phyloP scores from a whole-genome alignment of 2,113 vertebrate species.

The Syrmaticus mikado region DNA sequence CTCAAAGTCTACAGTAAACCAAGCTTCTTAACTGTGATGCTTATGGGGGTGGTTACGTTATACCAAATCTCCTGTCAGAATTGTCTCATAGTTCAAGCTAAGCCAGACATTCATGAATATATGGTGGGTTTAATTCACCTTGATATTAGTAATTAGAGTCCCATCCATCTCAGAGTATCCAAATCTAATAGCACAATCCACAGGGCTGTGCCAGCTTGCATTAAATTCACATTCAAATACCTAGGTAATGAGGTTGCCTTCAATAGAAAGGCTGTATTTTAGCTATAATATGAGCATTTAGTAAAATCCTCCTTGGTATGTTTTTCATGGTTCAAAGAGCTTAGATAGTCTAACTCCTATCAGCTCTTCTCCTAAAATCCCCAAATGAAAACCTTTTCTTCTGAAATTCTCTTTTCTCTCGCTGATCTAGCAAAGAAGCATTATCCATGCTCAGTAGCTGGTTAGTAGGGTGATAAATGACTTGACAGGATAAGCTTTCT shows the following conservation, averaged over 20 bases:
- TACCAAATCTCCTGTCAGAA: background rate
- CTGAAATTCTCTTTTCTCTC: slow-evolving; percentile 14
- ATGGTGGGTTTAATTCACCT: background rate
- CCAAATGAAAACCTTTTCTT: slow-evolving; percentile 30
- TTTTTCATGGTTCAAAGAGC: slow-evolving; percentile 17
- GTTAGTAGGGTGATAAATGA: slow-evolving; percentile 33
- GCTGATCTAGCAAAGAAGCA: slow-evolving; percentile 22
- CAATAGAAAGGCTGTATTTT: background rate
- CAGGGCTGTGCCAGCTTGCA: background rate
- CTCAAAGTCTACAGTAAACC: background rate
- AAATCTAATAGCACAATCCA: background rate
- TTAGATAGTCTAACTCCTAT: slow-evolving; percentile 25
- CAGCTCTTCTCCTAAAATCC: slow-evolving; percentile 39
- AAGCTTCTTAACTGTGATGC: background rate
- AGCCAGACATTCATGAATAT: background rate
- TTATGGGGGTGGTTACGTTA: background rate
- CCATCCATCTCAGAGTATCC: background rate
- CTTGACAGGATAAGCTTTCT: slow-evolving; percentile 48
- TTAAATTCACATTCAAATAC: background rate
- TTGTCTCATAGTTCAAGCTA: background rate
- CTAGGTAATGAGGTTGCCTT: background rate
- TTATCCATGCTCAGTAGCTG: slow-evolving; percentile 28
- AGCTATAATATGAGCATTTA: background rate
- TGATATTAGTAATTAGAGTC: background rate
- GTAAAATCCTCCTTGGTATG: slow-evolving; percentile 18